These are phyloP conservation scores for Orius laevigatus DNA, from an alignment of 1,140 invertebrate species.

Conservation along the genomic window DNA sequence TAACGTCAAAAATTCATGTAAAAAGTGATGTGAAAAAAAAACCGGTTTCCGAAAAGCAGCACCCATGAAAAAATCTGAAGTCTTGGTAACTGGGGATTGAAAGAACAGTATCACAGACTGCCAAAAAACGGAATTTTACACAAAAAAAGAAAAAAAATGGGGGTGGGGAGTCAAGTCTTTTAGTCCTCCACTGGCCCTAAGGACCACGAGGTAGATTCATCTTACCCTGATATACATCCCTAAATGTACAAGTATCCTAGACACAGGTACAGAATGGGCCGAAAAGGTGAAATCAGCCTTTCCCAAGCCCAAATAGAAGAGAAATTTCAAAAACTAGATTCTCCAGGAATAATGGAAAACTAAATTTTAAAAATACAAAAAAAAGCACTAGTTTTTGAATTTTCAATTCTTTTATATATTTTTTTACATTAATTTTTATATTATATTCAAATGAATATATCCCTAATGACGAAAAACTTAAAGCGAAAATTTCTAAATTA, in stretches of 20 bases:
- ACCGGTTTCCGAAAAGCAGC: background rate
- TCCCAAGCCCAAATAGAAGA: too few species aligned
- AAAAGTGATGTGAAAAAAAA: conserved; percentile 4
- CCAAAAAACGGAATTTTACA: background rate
- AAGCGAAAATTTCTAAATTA: conserved; percentile 1
- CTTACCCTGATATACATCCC: background rate
- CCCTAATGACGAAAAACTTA: too few species aligned
- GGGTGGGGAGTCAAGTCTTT: background rate
- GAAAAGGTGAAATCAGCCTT: background rate
- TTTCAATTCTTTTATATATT: too few species aligned
- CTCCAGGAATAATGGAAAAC: too few species aligned
- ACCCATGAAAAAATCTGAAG: too few species aligned
- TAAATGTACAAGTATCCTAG: background rate
- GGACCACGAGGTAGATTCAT: conserved; percentile 1
- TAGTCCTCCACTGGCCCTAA: background rate
- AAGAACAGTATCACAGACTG: background rate
- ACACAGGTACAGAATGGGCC: background rate
- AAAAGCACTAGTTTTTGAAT: too few species aligned
- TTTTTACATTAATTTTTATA: too few species aligned
- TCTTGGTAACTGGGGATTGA: background rate
- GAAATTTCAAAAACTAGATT: too few species aligned
- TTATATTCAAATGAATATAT: too few species aligned
- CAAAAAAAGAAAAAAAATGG: background rate
- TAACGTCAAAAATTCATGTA: background rate
- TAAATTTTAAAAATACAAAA: too few species aligned